A percentile compares a stretch with the other conserved stretches of the same genome.
These are phyloP conservation scores for Ophraella communa DNA, from an alignment of 2,888 invertebrate genomes.

Conservation along the genomic window DNA sequence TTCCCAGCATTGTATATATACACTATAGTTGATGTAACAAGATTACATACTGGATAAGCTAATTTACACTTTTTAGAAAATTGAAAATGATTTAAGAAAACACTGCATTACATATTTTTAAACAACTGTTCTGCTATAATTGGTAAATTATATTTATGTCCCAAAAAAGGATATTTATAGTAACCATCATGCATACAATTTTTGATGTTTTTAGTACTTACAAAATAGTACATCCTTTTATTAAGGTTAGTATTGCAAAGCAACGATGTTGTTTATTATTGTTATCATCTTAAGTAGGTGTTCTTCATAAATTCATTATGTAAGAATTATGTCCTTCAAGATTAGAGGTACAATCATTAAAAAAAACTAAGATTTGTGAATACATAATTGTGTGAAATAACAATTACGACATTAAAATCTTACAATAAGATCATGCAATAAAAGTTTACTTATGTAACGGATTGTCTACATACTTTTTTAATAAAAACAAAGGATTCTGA, in stretches of 20 bases:
- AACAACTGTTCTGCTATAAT: too few species aligned
- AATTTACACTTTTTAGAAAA: too few species aligned
- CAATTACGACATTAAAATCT: conserved; percentile 14
- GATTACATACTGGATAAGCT: too few species aligned
- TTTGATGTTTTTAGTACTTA: too few species aligned
- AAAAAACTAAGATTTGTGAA: conserved; percentile 10
- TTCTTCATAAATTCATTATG: conserved; percentile 6
- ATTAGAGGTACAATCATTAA: conserved; percentile 5
- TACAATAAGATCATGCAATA: conserved; percentile 10
- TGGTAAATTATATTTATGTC: too few species aligned
- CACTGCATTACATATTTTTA: too few species aligned
- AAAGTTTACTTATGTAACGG: not conserved
- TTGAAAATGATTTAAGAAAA: too few species aligned
- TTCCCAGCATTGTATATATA: not conserved
- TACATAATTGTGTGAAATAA: conserved; percentile 19
- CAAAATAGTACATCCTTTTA: too few species aligned
- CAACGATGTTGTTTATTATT: not conserved
- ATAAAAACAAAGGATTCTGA: not conserved
- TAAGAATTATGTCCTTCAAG: conserved; percentile 10
- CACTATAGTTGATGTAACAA: too few species aligned
- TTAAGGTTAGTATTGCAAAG: too few species aligned
- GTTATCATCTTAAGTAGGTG: not conserved
- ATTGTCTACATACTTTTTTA: not conserved
- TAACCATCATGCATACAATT: too few species aligned
- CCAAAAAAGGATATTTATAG: too few species aligned